Base-by-base conservation (phyloP, 37 sponge, comb jelly and placozoan genomes). In the Halisarca cf. caerulea region DNA sequence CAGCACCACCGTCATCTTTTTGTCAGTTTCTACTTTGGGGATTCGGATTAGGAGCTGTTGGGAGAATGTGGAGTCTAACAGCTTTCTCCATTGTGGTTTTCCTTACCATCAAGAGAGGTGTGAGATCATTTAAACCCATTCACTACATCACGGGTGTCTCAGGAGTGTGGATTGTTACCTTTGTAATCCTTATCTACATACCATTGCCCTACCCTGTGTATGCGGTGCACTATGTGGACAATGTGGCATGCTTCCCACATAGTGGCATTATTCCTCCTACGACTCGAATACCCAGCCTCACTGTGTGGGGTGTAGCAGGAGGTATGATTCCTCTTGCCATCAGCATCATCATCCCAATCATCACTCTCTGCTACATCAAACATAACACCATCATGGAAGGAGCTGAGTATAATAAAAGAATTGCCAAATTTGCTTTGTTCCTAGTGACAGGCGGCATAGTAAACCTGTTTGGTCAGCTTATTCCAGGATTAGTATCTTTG, bases 351-450 rank as follows among this genome's bases (percentile, higher is more conserved):
- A 34, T 30, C 69, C 69, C 69, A 27, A 30, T 5, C 33, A 34
- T 68, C 34, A 34, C 34, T 30, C 69, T 68, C 69, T 68, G 69
- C 69, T 68, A 68, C 33, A 68, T 68, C 69, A 68, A 28, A 34
- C 69, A 4, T 34, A 28, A 68, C 69, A 68, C 34, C 33, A 27
- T 68, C 15, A 68, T 34, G 3, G 69, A 68, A 27, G 69, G 69
- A 27, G 69, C 35, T 8, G 69, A n/a, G 32, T 68, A 68, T 34
- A 68, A 68, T 28, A 8, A 34, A 34, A 34, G 34, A 4, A 68
- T 68, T 18, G 69, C 69, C 69, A 68, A 68, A 34, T 68, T 68
- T 68, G 69, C 69, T 34, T 4, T 68, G 69, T 68, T 68, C 35
- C 69, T 68, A 3, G 69, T 68, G 32, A 34, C 33, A 17, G 69